Conservation (phyloP, 2,113 vertebrate species). For the Podilymbus podiceps region DNA sequence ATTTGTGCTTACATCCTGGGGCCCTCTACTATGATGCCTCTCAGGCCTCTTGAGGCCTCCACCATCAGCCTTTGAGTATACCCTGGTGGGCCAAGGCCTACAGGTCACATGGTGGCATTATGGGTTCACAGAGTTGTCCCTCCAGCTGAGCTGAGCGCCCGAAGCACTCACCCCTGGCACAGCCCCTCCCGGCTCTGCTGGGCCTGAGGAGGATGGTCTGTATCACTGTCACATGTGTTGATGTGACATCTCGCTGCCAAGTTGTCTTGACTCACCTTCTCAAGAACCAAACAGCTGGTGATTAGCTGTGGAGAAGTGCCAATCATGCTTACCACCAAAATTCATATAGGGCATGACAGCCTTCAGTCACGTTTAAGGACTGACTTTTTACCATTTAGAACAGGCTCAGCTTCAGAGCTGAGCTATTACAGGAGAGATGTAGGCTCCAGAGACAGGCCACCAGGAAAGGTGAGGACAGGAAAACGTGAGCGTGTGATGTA, state of each 20-base stretch:
- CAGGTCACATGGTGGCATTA: neutral
- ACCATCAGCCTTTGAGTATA: neutral
- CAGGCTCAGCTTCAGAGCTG: neutral
- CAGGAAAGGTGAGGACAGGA: neutral
- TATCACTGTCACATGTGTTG: neutral
- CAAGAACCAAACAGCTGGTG: neutral
- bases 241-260: neutral
- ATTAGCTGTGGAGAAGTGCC: neutral
- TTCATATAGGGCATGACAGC: neutral
- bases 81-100: neutral
- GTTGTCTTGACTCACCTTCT: neutral
- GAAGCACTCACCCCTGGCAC: neutral
- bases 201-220: neutral
- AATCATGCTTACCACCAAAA: neutral
- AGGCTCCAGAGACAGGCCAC: neutral
- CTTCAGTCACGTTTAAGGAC: neutral
- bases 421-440: neutral
- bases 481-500: accelerated
- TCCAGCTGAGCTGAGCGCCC: neutral
- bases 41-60: neutral
- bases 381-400: neutral
- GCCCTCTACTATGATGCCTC: neutral
- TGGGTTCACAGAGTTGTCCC: neutral
- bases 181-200: neutral
- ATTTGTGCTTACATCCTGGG: neutral